These are phyloP conservation scores for Tinea trinotella DNA, from an alignment of 2,888 invertebrate genomes.

Conservation along the genomic window DNA sequence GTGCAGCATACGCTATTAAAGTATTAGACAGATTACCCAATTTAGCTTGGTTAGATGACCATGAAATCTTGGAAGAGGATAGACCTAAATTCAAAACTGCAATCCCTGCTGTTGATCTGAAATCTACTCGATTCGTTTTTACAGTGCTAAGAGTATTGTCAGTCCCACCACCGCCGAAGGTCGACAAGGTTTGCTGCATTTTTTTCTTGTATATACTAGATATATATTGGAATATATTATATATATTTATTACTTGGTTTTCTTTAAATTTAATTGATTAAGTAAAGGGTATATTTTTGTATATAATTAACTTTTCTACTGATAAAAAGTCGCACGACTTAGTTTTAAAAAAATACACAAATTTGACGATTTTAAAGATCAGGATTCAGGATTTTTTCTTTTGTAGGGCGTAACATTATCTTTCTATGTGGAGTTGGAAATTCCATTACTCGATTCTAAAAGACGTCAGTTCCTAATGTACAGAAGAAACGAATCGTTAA, in stretches of 20 bases:
- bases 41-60: constrained; percentile 65
- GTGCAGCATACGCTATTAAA: constrained; percentile 55
- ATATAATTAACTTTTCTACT: too few relatives aligned
- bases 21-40: constrained; percentile 46
- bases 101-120: constrained; percentile 47
- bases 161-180: constrained; percentile 62
- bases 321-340: too few relatives aligned
- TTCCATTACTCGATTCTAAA: constrained; percentile 66
- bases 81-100: constrained; percentile 24
- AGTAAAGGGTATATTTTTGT: too few relatives aligned
- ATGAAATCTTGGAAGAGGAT: constrained; percentile 49
- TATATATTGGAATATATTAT: too few relatives aligned
- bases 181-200: constrained; percentile 70
- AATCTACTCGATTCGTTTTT: constrained; percentile 55
- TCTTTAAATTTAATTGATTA: too few relatives aligned
- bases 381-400: too few relatives aligned
- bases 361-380: too few relatives aligned
- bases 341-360: too few relatives aligned
- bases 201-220: too few relatives aligned
- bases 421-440: constrained; percentile 65
- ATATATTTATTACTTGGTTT: too few relatives aligned
- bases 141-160: constrained; percentile 65
- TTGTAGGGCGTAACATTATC: constrained; percentile 52
- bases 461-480: constrained; percentile 52
- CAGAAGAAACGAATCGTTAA: constrained; percentile 42